Evolutionary conservation across 2,113 vertebrate genomes (phyloP), one percentile per base, ranked within the genome.

Genomic region (Dromaius novaehollandiae): DNA sequence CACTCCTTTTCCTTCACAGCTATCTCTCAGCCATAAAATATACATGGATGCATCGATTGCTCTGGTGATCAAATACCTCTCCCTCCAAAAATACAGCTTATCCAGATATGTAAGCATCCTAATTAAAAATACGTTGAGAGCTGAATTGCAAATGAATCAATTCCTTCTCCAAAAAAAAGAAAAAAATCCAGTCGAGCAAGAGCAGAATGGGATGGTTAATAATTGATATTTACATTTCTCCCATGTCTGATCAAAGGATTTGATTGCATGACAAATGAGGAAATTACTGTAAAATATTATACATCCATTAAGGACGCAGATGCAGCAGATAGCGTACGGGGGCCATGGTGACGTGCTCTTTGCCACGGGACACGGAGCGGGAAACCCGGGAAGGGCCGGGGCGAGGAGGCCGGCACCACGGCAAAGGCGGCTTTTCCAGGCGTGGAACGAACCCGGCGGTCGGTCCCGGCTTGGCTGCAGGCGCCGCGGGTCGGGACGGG

Each of bases 261-360:
- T 82, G 96, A 96, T 97, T 80, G 97, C 96, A 91, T 95, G 96
- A 97, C 96, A 97, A 96, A 97, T 81, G 97, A 92, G 95, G 95
- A 84, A 97, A 97, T 97, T 93, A 88, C 96, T 96, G 95, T 90
- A 94, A 96, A 95, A 94, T 48, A 79, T 88, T 10, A 30, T 18
- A 91, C 80, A 93, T 25, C 92, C 95, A 91, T 97, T 96, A 96
- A 22, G 95, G 64, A 34, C 71, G 36, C 3, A 88, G 93, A 95
- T 86, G 93, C 68, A 42, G 95, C 76, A 88, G 97, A 94, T 80
- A 94, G 74, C 82, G 25, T 0, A 9, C 0, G 18, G 42, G 68
- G 22, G 70, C 74, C 26, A 44, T 1, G 53, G 69, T 0, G 51
- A 15, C 17, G 24, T 1, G 2, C 48, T 1, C 58, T 12, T 56